Percentiles rank a stretch among this genome's conserved stretches.
Conservation (phyloP, 2,888 invertebrate species). For the Hesperia comma region DNA sequence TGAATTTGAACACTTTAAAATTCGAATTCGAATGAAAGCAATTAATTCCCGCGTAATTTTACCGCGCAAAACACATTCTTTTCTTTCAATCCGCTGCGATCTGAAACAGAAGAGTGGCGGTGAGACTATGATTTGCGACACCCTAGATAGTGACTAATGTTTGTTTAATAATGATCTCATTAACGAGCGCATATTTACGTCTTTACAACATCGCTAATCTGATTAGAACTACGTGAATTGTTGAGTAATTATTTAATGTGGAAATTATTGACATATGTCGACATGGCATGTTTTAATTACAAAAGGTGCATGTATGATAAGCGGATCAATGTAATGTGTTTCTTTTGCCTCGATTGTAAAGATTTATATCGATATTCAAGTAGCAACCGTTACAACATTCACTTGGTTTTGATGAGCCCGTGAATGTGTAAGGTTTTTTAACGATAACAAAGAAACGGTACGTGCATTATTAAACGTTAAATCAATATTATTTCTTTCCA, state of each 20-base stretch:
- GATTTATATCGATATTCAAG: background rate
- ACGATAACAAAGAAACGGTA: too few species aligned
- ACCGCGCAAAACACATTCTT: slow-evolving; percentile 19
- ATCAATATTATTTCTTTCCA: too few species aligned
- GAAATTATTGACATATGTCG: slow-evolving; percentile 29
- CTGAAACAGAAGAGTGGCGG: slow-evolving; percentile 46
- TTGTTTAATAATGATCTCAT: slow-evolving; percentile 56
- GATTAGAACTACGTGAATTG: slow-evolving; percentile 35
- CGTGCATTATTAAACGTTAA: too few species aligned
- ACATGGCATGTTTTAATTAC: slow-evolving; percentile 22
- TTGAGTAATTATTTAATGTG: slow-evolving; percentile 38
- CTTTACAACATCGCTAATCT: slow-evolving; percentile 33
- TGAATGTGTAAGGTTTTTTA: too few species aligned
- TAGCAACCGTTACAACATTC: background rate
- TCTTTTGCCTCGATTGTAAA: background rate
- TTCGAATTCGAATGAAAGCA: slow-evolving; percentile 6
- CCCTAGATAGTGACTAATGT: slow-evolving; percentile 46
- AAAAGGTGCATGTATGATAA: background rate
- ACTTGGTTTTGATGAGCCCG: background rate
- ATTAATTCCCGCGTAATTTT: slow-evolving; percentile 10
- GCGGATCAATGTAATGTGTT: background rate
- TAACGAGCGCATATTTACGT: slow-evolving; percentile 36
- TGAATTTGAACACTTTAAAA: slow-evolving; percentile 2
- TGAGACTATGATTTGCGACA: slow-evolving; percentile 41
- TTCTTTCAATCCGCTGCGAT: slow-evolving; percentile 31